Evolutionary conservation across 2,888 invertebrate genomes (phyloP).

Genomic region (Drosophila greeni): DNA sequence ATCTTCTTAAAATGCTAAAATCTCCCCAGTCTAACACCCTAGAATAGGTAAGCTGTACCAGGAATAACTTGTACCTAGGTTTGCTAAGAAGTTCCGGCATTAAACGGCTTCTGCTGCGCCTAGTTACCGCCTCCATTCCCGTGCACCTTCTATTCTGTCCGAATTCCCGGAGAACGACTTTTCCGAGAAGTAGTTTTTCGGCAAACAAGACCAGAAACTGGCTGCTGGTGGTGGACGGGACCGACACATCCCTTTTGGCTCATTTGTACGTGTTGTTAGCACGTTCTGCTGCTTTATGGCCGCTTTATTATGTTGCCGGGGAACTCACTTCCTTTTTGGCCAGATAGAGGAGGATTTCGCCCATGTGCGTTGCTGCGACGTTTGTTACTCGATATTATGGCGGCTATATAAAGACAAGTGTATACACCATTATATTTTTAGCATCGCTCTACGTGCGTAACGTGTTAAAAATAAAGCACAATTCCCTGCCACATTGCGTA

Average conservation of each 20-base stretch:
- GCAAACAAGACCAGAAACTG: conserved; percentile 7
- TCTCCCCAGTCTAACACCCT: too few relatives aligned
- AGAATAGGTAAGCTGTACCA: not conserved
- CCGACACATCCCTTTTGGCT: conserved; percentile 40
- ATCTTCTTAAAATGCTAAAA: not conserved
- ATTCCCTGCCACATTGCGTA: conserved; percentile 54
- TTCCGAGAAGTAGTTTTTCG: conserved; percentile 23
- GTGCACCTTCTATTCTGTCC: conserved; percentile 4
- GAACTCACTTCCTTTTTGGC: conserved; percentile 22
- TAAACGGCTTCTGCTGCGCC: not conserved
- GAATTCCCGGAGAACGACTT: conserved; percentile 2
- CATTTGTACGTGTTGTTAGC: conserved; percentile 71
- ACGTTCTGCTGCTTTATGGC: conserved; percentile 66
- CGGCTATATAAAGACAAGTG: conserved; percentile 69
- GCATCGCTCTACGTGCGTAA: conserved; percentile 70
- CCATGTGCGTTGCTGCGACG: conserved; percentile 33
- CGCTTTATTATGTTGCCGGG: conserved; percentile 64
- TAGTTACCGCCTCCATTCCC: not conserved
- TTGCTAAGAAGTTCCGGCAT: not conserved
- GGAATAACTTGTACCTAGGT: not conserved
- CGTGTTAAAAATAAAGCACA: conserved; percentile 70
- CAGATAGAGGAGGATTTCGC: conserved; percentile 10
- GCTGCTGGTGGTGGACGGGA: not conserved
- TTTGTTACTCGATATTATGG: conserved; percentile 72
- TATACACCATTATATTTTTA: conserved; percentile 65